Evolutionary conservation across 2,888 invertebrate species (phyloP).

Genomic region (Neoascia interrupta): DNA sequence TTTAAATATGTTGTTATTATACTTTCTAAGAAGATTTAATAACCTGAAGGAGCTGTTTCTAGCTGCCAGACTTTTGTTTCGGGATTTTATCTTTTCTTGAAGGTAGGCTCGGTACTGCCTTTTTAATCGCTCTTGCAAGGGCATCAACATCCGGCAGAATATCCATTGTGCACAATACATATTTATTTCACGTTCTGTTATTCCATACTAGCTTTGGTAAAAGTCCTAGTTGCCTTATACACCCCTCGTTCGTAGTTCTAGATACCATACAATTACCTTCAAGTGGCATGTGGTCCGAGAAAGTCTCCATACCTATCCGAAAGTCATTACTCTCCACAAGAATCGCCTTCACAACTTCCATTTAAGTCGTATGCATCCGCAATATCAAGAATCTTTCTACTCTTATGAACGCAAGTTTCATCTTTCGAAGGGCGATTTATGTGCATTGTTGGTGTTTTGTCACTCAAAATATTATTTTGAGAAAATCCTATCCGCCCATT

Average conservation of each 20-base stretch:
- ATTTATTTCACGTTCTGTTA: slow-evolving; percentile 2
- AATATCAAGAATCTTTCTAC: no score
- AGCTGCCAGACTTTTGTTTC: slow-evolving; percentile 2
- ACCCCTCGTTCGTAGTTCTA: neutral
- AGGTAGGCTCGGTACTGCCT: slow-evolving; percentile 9
- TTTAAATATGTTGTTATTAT: slow-evolving; percentile 1
- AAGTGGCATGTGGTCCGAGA: slow-evolving; percentile 3
- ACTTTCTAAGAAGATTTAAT: neutral
- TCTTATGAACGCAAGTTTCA: no score
- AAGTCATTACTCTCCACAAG: slow-evolving; percentile 8
- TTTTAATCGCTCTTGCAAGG: slow-evolving; percentile 10
- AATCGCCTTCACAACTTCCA: slow-evolving; percentile 24
- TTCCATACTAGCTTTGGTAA: slow-evolving; percentile 12
- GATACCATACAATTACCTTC: slow-evolving; percentile 6
- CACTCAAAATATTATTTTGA: no score
- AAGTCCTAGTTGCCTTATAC: slow-evolving; percentile 1
- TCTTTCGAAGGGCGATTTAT: no score
- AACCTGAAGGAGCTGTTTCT: slow-evolving; percentile 8
- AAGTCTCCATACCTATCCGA: slow-evolving; percentile 3
- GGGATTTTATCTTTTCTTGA: neutral
- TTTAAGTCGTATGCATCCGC: slow-evolving; percentile 6
- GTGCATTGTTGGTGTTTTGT: no score
- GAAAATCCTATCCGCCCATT: no score
- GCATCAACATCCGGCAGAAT: neutral
- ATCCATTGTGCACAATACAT: neutral